Percentiles rank a stretch among this genome's conserved stretches.
These are phyloP conservation scores for Rissa tridactyla DNA, from an alignment of 2,113 vertebrate genomes.

Conservation along the genomic window DNA sequence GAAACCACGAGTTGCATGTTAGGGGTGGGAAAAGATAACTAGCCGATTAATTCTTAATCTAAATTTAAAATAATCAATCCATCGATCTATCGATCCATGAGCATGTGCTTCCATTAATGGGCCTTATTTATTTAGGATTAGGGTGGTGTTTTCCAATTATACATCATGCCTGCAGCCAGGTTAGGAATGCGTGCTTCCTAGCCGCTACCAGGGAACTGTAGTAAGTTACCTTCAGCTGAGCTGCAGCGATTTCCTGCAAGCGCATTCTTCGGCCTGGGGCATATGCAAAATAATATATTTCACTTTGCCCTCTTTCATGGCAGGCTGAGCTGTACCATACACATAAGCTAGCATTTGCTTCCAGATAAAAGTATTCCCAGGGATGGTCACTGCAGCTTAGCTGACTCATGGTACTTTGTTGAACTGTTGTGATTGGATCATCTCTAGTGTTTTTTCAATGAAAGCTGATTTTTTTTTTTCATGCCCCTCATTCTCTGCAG, in stretches of 20 bases:
- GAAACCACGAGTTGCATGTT: neutral
- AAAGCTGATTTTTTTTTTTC: neutral
- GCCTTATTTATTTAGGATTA: neutral
- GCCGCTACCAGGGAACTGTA: neutral
- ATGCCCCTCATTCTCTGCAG: neutral
- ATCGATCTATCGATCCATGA: neutral
- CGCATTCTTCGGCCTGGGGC: neutral
- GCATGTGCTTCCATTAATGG: neutral
- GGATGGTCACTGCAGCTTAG: neutral
- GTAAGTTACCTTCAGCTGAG: neutral
- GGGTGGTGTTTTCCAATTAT: neutral
- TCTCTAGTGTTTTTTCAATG: neutral
- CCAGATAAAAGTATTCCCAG: neutral
- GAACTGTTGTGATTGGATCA: conserved; percentile 6
- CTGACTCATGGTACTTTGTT: conserved; percentile 45
- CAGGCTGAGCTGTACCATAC: neutral
- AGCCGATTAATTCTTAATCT: neutral
- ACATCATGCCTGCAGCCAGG: neutral
- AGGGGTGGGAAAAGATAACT: neutral
- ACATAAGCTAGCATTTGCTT: neutral
- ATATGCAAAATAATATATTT: neutral
- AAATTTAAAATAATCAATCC: neutral
- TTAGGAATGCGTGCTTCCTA: neutral
- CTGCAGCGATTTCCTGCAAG: neutral
- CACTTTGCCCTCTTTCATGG: neutral